Base-by-base conservation (phyloP, 2,888 invertebrate genomes). In the Maniola hyperantus region DNA sequence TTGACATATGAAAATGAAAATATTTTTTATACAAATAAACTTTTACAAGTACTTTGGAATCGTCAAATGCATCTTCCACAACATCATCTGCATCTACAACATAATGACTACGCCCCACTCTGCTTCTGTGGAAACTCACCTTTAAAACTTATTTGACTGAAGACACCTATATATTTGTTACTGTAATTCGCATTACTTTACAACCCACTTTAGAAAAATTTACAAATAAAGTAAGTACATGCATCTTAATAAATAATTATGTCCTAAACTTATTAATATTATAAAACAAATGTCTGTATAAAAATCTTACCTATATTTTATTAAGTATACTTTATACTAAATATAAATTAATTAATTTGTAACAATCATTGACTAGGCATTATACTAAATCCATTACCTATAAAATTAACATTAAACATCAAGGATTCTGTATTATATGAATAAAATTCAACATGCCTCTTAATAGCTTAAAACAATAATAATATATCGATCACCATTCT, bases 341-440 rank as follows among this genome's bases (percentile, higher is more conserved):
- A 20, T 65, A 68, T 63, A 59, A 44, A 66, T 64, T 55, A 65
- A 58, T 68, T 70, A 65, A 63, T 70, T 71, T 72, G 70, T 73
- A 74, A 73, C 71, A 69, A 70, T 66, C 48, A 67, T 70, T 74
- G 74, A 74, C 74, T 74, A 74, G 73, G 69, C 48, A 58, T 64
- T 44, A 26, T 46, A 53, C 53, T 64, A 67, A 63, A 68, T 59
- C 57, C 46, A 58, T 39, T 20, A 33, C 62, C 55, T 58, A 63
- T 63, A 66, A 60, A 50, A 48, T 60, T 36, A 60, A 60, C 48
- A 48, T 15, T 48, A 36, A 36, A 60, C 50, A 50, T 60, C 26
- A 34, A 10, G 33, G 33, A 34, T 48, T 59, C 8, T 50, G 34
- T 13, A 36, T 0, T 11, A 36, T 11, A 18, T 50, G 50, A 10